Conservation (phyloP, 2,797 vertebrate species). For the Crenichthys baileyi region DNA sequence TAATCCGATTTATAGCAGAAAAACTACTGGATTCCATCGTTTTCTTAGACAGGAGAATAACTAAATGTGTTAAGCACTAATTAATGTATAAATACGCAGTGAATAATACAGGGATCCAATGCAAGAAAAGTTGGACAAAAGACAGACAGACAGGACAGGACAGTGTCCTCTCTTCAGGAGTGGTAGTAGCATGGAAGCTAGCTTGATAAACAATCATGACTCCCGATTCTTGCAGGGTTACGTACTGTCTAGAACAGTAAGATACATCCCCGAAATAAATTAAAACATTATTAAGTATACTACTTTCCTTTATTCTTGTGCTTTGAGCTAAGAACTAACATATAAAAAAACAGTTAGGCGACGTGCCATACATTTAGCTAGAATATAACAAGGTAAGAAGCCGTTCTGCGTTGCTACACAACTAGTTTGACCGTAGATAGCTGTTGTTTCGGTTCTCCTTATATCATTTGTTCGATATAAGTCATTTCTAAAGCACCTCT, state of each 20-base stretch:
- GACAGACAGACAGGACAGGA: background rate
- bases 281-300: background rate
- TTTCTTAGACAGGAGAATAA: background rate
- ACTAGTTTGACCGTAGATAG: conserved; percentile 2
- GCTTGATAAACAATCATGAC: conserved; percentile 35
- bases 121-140: background rate
- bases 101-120: background rate
- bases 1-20: conserved; percentile 3
- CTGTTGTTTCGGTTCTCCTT: background rate
- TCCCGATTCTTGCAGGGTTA: background rate
- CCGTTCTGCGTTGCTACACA: background rate
- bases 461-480: accelerated
- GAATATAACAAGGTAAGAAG: background rate
- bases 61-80: background rate
- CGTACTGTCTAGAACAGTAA: background rate
- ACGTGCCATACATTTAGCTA: conserved; percentile 12
- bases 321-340: background rate
- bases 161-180: conserved; percentile 16
- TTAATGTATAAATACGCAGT: background rate
- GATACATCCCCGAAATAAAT: background rate
- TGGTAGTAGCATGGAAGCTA: conserved; percentile 50
- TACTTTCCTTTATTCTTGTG: background rate
- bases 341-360: conserved; percentile 24
- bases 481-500: background rate
- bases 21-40: background rate